Evolutionary conservation across 2,797 vertebrate genomes (phyloP).

Genomic region (Aselliscus stoliczkanus): DNA sequence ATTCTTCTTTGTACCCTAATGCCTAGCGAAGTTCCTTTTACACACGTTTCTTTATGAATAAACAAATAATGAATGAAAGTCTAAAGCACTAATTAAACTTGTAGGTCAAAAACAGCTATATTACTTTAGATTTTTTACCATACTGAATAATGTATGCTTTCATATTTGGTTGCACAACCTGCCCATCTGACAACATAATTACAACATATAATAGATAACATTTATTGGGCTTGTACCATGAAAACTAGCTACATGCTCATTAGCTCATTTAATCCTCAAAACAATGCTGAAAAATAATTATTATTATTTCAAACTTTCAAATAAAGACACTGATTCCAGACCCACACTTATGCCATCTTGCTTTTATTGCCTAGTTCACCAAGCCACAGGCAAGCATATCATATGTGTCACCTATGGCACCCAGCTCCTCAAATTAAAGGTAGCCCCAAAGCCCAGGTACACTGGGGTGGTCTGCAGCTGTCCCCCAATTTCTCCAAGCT

Average conservation of each 20-base stretch:
- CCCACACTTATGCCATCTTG: not conserved
- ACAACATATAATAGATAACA: not conserved
- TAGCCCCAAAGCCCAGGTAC: not conserved
- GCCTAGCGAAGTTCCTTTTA: not conserved
- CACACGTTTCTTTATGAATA: not conserved
- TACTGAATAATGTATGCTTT: not conserved
- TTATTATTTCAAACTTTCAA: constrained; percentile 9
- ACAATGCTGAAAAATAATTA: not conserved
- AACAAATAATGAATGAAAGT: not conserved
- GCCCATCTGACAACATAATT: constrained; percentile 14
- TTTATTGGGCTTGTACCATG: not conserved
- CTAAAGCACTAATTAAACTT: not conserved
- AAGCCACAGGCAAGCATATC: too few species aligned
- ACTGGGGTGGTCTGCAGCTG: not conserved
- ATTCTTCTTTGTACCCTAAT: not conserved
- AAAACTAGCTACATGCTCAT: not conserved
- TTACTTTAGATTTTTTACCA: not conserved
- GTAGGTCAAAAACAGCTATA: not conserved
- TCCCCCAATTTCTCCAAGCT: not conserved
- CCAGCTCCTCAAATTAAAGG: not conserved
- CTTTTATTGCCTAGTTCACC: not conserved
- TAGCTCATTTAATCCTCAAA: not conserved
- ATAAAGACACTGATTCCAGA: not conserved
- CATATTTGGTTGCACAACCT: not conserved
- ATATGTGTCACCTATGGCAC: not conserved